Evolutionary conservation across 2,113 vertebrate genomes (phyloP).

Genomic region (Leiothrix lutea): DNA sequence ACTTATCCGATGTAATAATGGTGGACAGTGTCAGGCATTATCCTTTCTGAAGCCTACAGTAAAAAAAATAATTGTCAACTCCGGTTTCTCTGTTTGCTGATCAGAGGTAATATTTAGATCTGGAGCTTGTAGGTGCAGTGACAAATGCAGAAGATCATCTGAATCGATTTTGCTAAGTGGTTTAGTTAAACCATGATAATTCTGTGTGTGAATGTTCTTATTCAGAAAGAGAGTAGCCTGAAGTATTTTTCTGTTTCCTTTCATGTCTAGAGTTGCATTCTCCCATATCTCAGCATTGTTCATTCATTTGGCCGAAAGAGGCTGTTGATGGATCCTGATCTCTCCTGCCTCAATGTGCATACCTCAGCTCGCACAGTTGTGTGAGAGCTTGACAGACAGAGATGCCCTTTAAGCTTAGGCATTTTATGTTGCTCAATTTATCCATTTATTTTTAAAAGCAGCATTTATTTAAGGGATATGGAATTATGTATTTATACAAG

Average conservation of each 20-base stretch:
- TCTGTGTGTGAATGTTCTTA: background rate
- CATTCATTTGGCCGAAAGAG: background rate
- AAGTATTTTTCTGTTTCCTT: background rate
- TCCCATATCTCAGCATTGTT: background rate
- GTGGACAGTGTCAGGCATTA: background rate
- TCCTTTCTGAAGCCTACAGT: background rate
- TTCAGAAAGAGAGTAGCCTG: background rate
- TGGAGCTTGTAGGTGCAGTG: background rate
- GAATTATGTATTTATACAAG: background rate
- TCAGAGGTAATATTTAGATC: background rate
- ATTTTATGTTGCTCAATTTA: background rate
- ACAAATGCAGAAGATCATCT: background rate
- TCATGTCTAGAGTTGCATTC: background rate
- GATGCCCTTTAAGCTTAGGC: background rate
- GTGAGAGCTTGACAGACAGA: background rate
- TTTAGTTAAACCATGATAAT: background rate
- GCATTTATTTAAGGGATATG: background rate
- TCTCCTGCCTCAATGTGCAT: background rate
- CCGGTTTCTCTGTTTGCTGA: background rate
- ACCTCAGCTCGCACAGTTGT: background rate
- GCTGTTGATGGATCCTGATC: background rate
- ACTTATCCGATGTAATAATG: background rate
- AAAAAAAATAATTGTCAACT: background rate
- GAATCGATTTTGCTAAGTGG: background rate
- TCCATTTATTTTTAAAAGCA: background rate